Evolutionary conservation across 2,797 vertebrate genomes (phyloP).

Genomic region (Sylvilagus floridanus): DNA sequence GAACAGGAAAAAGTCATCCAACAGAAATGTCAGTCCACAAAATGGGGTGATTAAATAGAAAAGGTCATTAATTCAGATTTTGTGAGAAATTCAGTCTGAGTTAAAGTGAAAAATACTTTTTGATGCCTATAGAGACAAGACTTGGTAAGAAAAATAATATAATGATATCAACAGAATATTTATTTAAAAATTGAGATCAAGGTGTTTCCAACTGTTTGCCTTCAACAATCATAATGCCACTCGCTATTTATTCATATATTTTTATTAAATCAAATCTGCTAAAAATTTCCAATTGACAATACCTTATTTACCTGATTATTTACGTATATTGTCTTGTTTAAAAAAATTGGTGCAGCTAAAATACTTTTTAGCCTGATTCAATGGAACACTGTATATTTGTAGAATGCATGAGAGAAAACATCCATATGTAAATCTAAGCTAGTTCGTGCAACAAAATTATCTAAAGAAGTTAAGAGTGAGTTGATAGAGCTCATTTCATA

Average conservation of each 20-base stretch:
- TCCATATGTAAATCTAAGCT: neutral
- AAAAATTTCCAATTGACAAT: neutral
- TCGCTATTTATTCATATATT: neutral
- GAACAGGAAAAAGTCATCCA: neutral
- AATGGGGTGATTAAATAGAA: constrained; percentile 30
- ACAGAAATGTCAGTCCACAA: constrained; percentile 37
- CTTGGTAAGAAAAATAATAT: neutral
- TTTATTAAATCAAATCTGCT: neutral
- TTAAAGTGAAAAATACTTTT: constrained; percentile 35
- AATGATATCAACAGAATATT: neutral
- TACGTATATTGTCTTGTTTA: neutral
- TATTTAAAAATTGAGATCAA: neutral
- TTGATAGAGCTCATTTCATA: neutral
- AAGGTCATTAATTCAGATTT: constrained; percentile 41
- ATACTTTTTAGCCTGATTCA: neutral
- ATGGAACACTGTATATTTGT: neutral
- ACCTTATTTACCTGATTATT: neutral
- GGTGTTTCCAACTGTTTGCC: neutral
- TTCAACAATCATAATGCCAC: neutral
- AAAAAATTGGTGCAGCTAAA: neutral
- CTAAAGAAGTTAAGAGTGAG: neutral
- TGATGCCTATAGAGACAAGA: neutral
- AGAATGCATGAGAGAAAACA: neutral
- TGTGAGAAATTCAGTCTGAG: neutral
- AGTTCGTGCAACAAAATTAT: neutral